These are phyloP conservation scores for Malurus alboscapulatus DNA, from an alignment of 2,113 vertebrate species.

Conservation along the genomic window DNA sequence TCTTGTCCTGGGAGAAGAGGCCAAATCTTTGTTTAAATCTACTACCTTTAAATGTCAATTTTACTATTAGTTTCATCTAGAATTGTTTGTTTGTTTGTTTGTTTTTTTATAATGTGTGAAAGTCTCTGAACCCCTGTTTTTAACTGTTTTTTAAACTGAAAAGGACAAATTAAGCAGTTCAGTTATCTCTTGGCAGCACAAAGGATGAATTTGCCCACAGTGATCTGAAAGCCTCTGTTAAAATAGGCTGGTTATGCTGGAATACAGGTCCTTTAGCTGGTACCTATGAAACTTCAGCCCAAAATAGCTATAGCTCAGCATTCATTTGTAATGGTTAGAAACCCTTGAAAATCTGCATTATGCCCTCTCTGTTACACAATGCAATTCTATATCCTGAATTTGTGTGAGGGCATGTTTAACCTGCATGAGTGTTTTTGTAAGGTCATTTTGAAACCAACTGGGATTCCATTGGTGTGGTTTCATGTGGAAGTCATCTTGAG, in stretches of 20 bases:
- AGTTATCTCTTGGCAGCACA: neutral
- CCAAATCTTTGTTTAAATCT: neutral
- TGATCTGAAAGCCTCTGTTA: neutral
- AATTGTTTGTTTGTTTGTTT: no score
- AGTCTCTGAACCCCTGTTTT: neutral
- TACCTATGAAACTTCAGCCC: neutral
- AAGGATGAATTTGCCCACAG: neutral
- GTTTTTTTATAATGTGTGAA: neutral
- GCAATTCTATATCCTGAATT: neutral
- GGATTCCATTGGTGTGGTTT: neutral
- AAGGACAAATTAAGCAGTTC: neutral
- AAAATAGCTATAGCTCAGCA: neutral
- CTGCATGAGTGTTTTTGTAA: neutral
- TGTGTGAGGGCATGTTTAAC: neutral
- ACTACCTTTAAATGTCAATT: neutral
- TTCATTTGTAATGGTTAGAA: neutral
- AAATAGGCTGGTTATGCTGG: neutral
- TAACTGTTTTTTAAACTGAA: neutral
- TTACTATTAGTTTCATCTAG: neutral
- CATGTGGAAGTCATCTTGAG: neutral
- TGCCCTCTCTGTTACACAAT: neutral
- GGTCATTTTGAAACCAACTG: fast-evolving
- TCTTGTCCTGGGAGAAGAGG: neutral
- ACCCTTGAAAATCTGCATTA: neutral
- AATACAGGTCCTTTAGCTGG: neutral